phyloP scores from a whole-genome alignment of 2,888 invertebrate genomes.

The Choristoneura rosaceana region DNA sequence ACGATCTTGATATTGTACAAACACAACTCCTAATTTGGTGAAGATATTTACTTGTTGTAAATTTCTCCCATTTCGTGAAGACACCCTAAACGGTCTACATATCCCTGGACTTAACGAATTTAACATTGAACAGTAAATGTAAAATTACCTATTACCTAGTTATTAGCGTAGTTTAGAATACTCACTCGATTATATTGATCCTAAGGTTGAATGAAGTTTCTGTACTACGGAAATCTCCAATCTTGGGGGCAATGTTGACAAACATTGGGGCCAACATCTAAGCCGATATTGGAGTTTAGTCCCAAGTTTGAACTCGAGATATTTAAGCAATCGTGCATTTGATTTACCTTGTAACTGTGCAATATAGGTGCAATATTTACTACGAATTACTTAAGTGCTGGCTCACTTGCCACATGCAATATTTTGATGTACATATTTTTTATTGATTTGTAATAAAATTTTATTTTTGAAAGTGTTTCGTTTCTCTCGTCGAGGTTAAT shows the following conservation, averaged over 20 bases:
- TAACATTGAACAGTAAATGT: constrained; percentile 5
- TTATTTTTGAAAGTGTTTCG: constrained; percentile 19
- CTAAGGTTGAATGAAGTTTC: constrained; percentile 24
- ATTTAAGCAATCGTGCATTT: constrained; percentile 45
- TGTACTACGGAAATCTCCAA: constrained; percentile 3
- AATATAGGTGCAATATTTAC: constrained; percentile 66
- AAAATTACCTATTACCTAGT: constrained; percentile 19
- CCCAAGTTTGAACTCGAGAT: constrained; percentile 20
- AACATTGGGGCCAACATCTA: constrained; percentile 14
- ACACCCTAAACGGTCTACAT: background rate
- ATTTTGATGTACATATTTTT: constrained; percentile 50
- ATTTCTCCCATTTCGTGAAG: background rate
- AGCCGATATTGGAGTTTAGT: constrained; percentile 14
- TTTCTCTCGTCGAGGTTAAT: background rate
- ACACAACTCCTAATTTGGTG: background rate
- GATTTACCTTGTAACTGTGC: constrained; percentile 56
- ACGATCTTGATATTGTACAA: background rate
- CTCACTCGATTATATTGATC: constrained; percentile 35
- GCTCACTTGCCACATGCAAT: constrained; percentile 40
- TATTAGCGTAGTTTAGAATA: constrained; percentile 22
- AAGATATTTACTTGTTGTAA: background rate
- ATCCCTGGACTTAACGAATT: constrained; percentile 1
- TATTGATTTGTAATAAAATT: constrained; percentile 34
- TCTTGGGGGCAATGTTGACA: constrained; percentile 40
- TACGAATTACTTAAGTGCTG: constrained; percentile 33